Evolutionary conservation across 2,113 vertebrate genomes (phyloP), one percentile per base, ranked within the genome.

Genomic region (Arenaria interpres): DNA sequence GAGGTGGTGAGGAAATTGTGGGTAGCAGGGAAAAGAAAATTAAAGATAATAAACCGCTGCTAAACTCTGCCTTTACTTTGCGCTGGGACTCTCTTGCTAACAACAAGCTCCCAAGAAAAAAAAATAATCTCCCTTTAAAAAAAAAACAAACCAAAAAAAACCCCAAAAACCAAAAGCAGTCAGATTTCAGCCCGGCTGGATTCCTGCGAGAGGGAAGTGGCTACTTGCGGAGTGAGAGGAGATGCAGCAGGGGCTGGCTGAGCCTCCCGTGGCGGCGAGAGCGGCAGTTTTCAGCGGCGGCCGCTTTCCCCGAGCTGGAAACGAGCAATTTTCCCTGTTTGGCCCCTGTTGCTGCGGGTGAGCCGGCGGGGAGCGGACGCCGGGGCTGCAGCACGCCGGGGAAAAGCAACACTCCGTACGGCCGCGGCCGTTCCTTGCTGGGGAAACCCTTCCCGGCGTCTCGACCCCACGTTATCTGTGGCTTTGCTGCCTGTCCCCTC

Each of bases 251-350:
- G 57, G 82, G 24, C 50, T 2, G 4, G 41, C 30, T 1, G 10
- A 85, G 48, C 24, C 28, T 76, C 68, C 50, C 32, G 41, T 2
- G 2, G n/a, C 1, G 1, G 25, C 1, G 1, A 43, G 39, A 32
- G 12, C 4, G 1, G 10, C 25, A 24, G 37, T 13, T 45, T 69
- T 56, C 60, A 10, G 41, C 1, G 0, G 32, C 0, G 4, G 10
- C 43, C 16, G 12, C 62, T 63, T 51, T 53, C n/a, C 35, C 37
- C 3, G 5, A 25, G 43, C n/a, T 69, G 50, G 32, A 69, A 83
- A 62, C 1, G 1, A 13, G 35, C 41, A 45, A 32, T 62, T 78
- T 69, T 41, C 28, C 10, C 0, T 4, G 0, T 35, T 59, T 51
- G n/a, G 33, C 19, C 62, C 48, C 50, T 25, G 19, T 33, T 25